Evolutionary conservation across 2,888 invertebrate species (phyloP), one percentile per base, ranked within the genome.

Genomic region (Iselma pallidipennis): DNA sequence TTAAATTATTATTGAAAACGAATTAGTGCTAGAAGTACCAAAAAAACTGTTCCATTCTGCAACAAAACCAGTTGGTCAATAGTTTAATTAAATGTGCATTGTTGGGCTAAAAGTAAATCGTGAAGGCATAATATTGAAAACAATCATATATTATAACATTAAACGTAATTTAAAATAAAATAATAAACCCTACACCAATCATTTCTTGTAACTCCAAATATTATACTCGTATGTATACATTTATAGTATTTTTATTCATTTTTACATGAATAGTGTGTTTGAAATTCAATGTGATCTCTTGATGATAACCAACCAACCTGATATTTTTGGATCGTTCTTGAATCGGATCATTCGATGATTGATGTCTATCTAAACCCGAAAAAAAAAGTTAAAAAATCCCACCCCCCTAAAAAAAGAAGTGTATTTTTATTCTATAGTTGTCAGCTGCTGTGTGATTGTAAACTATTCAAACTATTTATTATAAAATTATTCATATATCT

Each of bases 141-240:
- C 45, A 45, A 45, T 45, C 45, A 45, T 45, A 45, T 45, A n/a
- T n/a, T n/a, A n/a, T n/a, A n/a, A n/a, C n/a, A n/a, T n/a, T n/a
- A 23, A 21, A 23, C 23, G 1, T 28, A 55, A 59, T 51, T 57
- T n/a, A n/a, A 51, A 42, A 45, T 54, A 42, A 59, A 70, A 73
- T 69, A 71, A 71, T 70, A 71, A 73, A 62, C 69, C 63, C 67
- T 69, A 71, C 70, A 74, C 69, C 71, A 72, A 71, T 71, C 70
- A 71, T 70, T 67, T 73, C 72, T 66, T 65, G 59, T 59, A 68
- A 69, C 69, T 71, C 67, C 69, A 69, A n/a, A 71, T 66, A 59
- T 63, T 59, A 55, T 63, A 56, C 55, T 59, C 55, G 65, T 66
- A 57, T 64, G 54, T 57, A 53, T 64, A 62, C 60, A 61, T 66